These are phyloP conservation scores for Pavo muticus DNA, from an alignment of 2,113 vertebrate genomes.

Conservation along the genomic window DNA sequence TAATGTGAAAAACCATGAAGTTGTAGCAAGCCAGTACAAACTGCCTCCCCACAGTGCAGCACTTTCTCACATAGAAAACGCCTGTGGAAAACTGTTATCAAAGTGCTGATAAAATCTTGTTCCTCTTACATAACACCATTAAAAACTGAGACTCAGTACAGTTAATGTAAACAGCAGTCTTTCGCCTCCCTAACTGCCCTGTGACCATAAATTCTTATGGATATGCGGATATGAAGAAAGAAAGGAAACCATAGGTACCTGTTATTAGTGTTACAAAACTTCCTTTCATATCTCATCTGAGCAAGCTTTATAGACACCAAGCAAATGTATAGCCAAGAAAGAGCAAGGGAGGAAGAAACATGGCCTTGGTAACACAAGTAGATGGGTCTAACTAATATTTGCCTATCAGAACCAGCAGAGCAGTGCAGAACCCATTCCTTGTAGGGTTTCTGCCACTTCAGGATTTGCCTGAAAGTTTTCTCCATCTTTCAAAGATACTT, in stretches of 20 bases:
- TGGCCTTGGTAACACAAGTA: rapidly evolving
- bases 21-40: neutral
- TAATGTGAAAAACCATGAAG: neutral
- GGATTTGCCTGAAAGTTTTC: neutral
- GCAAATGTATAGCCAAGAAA: neutral
- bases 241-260: neutral
- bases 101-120: neutral
- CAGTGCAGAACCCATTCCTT: neutral
- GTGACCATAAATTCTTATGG: neutral
- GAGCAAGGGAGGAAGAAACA: neutral
- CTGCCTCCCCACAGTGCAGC: neutral
- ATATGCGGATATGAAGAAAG: neutral
- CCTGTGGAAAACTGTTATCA: neutral
- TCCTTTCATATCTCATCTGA: neutral
- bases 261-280: neutral
- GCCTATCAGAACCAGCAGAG: neutral
- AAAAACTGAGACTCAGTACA: neutral
- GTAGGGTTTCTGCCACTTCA: neutral
- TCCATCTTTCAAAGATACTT: neutral
- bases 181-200: neutral
- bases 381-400: neutral
- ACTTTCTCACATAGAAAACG: neutral
- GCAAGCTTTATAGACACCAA: neutral
- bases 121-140: rapidly evolving
- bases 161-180: neutral